Evolutionary conservation across 2,113 vertebrate species (phyloP).

Genomic region (Edolisoma coerulescens): DNA sequence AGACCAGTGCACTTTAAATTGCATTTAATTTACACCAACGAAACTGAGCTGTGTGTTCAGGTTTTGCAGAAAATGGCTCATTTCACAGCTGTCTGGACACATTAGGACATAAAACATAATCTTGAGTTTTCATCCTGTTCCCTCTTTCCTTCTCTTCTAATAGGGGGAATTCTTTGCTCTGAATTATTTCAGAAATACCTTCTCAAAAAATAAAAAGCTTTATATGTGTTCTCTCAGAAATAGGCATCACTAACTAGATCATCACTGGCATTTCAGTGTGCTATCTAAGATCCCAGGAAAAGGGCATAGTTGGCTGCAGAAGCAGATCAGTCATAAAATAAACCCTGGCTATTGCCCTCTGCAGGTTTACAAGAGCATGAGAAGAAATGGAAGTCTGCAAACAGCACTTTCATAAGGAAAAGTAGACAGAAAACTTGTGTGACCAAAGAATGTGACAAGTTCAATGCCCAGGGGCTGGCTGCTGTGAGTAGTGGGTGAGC

Average conservation of each 20-base stretch:
- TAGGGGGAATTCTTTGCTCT: not conserved
- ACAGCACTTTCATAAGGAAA: not conserved
- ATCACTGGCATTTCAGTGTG: not conserved
- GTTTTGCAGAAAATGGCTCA: not conserved
- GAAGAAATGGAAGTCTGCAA: not conserved
- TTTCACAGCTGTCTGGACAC: not conserved
- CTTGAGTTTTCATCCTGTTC: not conserved
- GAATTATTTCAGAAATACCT: not conserved
- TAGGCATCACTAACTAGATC: not conserved
- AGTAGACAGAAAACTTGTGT: not conserved
- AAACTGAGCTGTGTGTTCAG: not conserved
- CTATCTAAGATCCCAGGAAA: not conserved
- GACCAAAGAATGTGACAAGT: not conserved
- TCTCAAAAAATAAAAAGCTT: not conserved
- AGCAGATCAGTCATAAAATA: not conserved
- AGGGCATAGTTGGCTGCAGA: not conserved
- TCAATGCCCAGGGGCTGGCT: not conserved
- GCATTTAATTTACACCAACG: not conserved
- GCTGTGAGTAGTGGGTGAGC: not conserved
- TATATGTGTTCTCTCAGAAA: not conserved
- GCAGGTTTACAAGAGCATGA: not conserved
- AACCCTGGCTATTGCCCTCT: not conserved
- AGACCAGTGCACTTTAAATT: not conserved
- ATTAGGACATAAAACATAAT: not conserved
- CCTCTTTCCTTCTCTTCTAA: not conserved